Base-by-base conservation (phyloP, 2,113 vertebrate genomes). In the Microtus richardsoni region DNA sequence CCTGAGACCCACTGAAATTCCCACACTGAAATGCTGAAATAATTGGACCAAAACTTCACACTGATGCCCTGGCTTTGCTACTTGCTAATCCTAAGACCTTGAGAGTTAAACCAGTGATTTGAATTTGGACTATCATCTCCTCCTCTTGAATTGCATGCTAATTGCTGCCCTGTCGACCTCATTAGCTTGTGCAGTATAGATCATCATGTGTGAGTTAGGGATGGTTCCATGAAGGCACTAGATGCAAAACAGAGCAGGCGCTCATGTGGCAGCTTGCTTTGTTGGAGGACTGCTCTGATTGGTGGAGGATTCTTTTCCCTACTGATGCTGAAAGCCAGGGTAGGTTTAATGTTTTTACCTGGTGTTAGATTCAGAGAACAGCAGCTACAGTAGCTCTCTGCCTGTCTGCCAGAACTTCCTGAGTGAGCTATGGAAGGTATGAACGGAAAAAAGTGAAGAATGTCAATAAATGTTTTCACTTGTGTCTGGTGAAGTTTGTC, bases 381-480 rank as follows among this genome's bases (percentile, higher is more conserved):
- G 80, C 2, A 4, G 3, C 21, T 30, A 7, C 14, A 2, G 0
- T 3, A 2, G 26, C 21, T 16, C 0, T 4, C 54, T 62, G 47
- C 8, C 30, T 22, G 74, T 49, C 78, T 39, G 28, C 7, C 41
- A 30, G 74, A 41, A 4, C 5, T 70, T 75, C 26, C n/a, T 4
- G 4, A 22, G 24, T 21, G 52, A n/a, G 7, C 33, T 13, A 62
- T 22, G 26, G 4, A 44, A 47, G 41, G 36, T 13, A 54, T 74
- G 39, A 75, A 26, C 9, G 16, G 2, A 60, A 36, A 78, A 78
- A 47, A 19, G 7, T 11, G 1, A 33, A 47, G n/a, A 41, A 4
- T 14, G 24, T 26, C 68, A 26, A 19, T 5, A 2, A 9, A 58
- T 52, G 54, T 17, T 44, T 83, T 74, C 66, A 5, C 19, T 73